Evolutionary conservation across 2,888 invertebrate genomes (phyloP).

Genomic region (Petrolisthes cinctipes): DNA sequence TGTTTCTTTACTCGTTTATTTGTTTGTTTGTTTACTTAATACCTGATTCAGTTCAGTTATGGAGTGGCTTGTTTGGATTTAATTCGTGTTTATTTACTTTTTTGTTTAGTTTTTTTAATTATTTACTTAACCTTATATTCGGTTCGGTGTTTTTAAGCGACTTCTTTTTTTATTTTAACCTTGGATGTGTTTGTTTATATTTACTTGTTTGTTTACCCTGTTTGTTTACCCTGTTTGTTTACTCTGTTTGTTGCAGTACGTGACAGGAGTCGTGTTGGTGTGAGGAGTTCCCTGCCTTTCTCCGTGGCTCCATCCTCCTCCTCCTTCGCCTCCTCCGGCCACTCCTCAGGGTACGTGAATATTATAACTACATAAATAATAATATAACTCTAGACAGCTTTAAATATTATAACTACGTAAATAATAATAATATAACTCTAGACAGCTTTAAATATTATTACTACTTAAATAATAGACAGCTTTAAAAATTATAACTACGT

Average conservation of each 20-base stretch:
- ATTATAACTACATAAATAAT: neutral
- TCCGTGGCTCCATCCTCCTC: slow-evolving; percentile 23
- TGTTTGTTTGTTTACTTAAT: neutral
- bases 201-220: neutral
- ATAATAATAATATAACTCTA: neutral
- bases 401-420: neutral
- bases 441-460: neutral
- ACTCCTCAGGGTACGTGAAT: slow-evolving; percentile 46
- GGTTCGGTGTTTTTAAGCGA: neutral
- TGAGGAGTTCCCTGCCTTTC: slow-evolving; percentile 56
- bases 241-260: slow-evolving; percentile 51
- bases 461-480: too few relatives aligned
- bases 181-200: neutral
- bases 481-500: too few relatives aligned
- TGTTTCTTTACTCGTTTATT: neutral
- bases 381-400: neutral
- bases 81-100: too few relatives aligned
- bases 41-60: too few relatives aligned
- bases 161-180: neutral
- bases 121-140: neutral
- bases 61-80: too few relatives aligned
- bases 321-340: slow-evolving; percentile 30
- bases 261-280: slow-evolving; percentile 54
- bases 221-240: neutral
- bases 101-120: neutral